A percentile compares a stretch with the other conserved stretches of the same genome.
Evolutionary conservation across 2,888 invertebrate genomes (phyloP).

Genomic region (Rhopalosiphum nymphaeae): DNA sequence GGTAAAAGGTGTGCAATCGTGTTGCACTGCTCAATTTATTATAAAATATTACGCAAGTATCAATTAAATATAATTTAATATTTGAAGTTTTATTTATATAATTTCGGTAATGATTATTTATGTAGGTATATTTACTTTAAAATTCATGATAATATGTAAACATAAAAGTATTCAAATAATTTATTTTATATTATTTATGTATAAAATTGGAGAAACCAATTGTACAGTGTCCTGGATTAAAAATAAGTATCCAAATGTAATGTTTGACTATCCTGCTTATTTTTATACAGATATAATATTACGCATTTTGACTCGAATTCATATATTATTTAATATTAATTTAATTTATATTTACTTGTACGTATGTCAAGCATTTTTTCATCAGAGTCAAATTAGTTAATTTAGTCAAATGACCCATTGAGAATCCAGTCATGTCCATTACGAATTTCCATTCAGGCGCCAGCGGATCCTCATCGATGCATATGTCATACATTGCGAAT

Average conservation of each 20-base stretch:
- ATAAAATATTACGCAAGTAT: neutral
- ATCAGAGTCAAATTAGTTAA: constrained; percentile 55
- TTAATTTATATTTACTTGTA: constrained; percentile 62
- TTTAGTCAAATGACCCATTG: constrained; percentile 64
- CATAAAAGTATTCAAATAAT: neutral
- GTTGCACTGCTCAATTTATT: neutral
- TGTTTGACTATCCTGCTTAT: neutral
- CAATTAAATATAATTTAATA: neutral
- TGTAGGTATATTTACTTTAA: neutral
- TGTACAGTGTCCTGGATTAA: neutral
- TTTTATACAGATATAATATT: neutral
- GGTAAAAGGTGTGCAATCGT: too few relatives aligned
- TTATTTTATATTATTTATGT: neutral
- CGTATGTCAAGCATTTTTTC: constrained; percentile 62
- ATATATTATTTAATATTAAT: neutral
- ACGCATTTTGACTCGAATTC: neutral
- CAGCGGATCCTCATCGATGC: constrained; percentile 41
- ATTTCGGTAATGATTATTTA: neutral
- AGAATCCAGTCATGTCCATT: constrained; percentile 65
- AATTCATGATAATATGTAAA: neutral
- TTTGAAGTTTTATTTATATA: neutral
- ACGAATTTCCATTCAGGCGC: constrained; percentile 62
- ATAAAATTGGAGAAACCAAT: neutral
- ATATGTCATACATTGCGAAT: constrained; percentile 61
- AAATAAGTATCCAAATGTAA: neutral